Evolutionary conservation across 2,888 invertebrate genomes (phyloP), one percentile per base, ranked within the genome.

Genomic region (Chrysopilus asiliformis): DNA sequence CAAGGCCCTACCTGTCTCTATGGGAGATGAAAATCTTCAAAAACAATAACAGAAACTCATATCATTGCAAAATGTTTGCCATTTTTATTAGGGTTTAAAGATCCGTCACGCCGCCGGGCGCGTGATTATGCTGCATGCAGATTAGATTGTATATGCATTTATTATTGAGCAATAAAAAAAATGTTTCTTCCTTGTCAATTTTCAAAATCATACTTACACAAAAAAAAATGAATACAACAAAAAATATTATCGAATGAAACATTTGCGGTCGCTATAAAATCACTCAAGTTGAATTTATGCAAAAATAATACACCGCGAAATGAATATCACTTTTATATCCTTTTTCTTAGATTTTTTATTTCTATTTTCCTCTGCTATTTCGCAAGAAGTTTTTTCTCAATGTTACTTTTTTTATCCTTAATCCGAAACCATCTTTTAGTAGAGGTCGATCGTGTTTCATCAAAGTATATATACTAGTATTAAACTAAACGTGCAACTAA

Each of bases 261-360:
- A 29, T 20, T 29, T 35, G 35, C 17, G 35, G 19, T 22, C 14
- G 35, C 17, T 30, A 12, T 35, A 43, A 43, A 43, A 41, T 39
- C 43, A 43, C 32, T 43, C 39, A 26, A 41, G 43, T 34, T 32
- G 39, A 43, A 43, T 37, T 43, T 43, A 41, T 43, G 41, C 43
- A 41, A 43, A 43, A 43, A 43, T 43, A 43, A 43, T 43, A 43
- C 25, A 43, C 43, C 43, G 43, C 43, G 39, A 43, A 43, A 43
- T 43, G 39, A 41, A 43, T 35, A 35, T 35, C 28, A 29, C 29
- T 35, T 29, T 26, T 28, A n/a, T 24, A 13, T 3, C 18, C 29
- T 18, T 28, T 30, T 35, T 35, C 30, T 28, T 35, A 22, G 12
- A 12, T n/a, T n/a, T n/a, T n/a, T n/a, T n/a, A n/a, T n/a, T n/a